Evolutionary conservation across 2,888 invertebrate genomes (phyloP).

Genomic region (Cerceris rybyensis): DNA sequence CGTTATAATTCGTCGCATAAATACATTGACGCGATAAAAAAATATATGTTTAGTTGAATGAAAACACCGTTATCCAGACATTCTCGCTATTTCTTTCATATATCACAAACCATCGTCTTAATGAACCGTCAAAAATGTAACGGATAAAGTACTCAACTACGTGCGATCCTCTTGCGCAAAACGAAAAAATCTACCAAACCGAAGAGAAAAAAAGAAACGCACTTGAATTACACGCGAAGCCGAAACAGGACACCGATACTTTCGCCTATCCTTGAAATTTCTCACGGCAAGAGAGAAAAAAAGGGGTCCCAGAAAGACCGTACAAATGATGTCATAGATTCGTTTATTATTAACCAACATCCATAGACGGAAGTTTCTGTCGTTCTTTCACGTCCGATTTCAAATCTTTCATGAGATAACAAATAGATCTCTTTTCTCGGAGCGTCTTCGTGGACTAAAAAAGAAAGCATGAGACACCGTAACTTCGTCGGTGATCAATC

Average conservation of each 20-base stretch:
- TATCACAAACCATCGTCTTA: too few species aligned
- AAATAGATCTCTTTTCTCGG: too few species aligned
- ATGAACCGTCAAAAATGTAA: neutral
- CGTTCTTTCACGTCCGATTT: too few species aligned
- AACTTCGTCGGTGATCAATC: too few species aligned
- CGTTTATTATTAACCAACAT: neutral
- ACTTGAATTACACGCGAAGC: neutral
- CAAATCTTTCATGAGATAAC: too few species aligned
- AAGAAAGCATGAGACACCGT: too few species aligned
- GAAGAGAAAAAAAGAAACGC: neutral
- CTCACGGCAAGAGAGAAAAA: neutral
- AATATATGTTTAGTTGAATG: neutral
- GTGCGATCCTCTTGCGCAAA: neutral
- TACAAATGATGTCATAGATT: neutral
- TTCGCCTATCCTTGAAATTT: constrained; percentile 30
- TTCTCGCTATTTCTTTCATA: neutral
- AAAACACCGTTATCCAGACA: neutral
- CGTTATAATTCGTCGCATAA: neutral
- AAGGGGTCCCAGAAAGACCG: neutral
- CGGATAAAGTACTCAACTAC: too few species aligned
- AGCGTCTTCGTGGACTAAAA: too few species aligned
- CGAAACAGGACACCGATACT: neutral
- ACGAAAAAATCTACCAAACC: neutral
- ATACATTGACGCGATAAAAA: neutral
- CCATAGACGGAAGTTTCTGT: neutral